Evolutionary conservation across 2,888 invertebrate genomes (phyloP).

Genomic region (Hesperia comma): DNA sequence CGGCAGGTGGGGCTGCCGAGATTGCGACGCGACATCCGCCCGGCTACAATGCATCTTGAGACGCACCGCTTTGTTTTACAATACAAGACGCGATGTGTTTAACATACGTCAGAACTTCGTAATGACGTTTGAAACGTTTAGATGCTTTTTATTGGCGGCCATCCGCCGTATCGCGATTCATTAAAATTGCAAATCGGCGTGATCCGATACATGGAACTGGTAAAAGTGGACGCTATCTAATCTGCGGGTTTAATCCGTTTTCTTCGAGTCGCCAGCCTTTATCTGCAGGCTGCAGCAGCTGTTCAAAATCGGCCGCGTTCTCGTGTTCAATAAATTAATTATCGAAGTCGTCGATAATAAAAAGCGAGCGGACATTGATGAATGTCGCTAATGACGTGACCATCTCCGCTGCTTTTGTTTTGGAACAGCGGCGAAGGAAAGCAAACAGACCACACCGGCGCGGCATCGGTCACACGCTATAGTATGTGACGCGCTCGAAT

Average conservation of each 20-base stretch:
- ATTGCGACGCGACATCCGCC: slow-evolving; percentile 83
- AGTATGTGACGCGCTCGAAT: slow-evolving; percentile 43
- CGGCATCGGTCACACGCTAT: slow-evolving; percentile 48
- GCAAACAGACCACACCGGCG: slow-evolving; percentile 51
- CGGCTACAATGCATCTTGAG: slow-evolving; percentile 80
- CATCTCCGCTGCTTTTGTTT: slow-evolving; percentile 60
- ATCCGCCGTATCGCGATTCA: slow-evolving; percentile 40
- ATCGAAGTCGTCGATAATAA: slow-evolving; percentile 40
- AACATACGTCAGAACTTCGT: slow-evolving; percentile 68
- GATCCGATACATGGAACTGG: slow-evolving; percentile 40
- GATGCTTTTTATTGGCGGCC: slow-evolving; percentile 49
- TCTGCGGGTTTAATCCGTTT: slow-evolving; percentile 38
- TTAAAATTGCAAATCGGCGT: slow-evolving; percentile 43
- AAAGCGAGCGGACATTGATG: slow-evolving; percentile 45
- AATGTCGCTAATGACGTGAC: slow-evolving; percentile 51
- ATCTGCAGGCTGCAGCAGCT: slow-evolving; percentile 17
- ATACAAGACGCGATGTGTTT: slow-evolving; percentile 69
- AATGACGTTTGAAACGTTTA: slow-evolving; percentile 62
- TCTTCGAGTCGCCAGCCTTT: slow-evolving; percentile 25
- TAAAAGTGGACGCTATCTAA: slow-evolving; percentile 40
- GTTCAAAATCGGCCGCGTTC: slow-evolving; percentile 14
- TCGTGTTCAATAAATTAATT: slow-evolving; percentile 13
- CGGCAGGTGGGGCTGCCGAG: slow-evolving; percentile 83
- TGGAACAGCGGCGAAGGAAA: slow-evolving; percentile 58
- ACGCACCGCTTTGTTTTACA: slow-evolving; percentile 60